Evolutionary conservation across 2,113 vertebrate species (phyloP).

Genomic region (Spea multiplicata): DNA sequence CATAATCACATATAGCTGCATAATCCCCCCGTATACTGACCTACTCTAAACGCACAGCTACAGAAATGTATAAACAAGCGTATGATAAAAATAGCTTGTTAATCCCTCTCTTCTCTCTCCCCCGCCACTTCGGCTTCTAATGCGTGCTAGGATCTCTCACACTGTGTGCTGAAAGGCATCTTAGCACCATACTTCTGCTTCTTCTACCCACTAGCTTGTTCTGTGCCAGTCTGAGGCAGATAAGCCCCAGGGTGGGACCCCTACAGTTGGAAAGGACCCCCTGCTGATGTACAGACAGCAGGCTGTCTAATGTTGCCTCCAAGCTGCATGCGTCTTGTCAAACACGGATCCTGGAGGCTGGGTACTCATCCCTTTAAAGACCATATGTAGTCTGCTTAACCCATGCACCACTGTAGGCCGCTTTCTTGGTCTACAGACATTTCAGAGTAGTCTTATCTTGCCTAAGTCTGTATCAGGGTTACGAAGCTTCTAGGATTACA

Average conservation of each 20-base stretch:
- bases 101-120: constrained; percentile 11
- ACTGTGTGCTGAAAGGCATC: constrained; percentile 13
- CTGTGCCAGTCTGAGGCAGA: background rate
- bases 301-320: no score
- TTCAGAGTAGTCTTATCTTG: no score
- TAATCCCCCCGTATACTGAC: constrained; percentile 23
- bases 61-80: constrained; percentile 19
- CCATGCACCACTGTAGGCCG: no score
- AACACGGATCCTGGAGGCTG: background rate
- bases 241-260: background rate
- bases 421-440: no score
- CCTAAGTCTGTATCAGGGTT: no score
- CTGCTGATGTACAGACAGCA: background rate
- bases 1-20: no score
- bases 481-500: no score
- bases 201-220: background rate
- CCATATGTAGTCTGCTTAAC: no score
- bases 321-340: background rate
- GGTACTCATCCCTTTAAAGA: constrained; percentile 5
- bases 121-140: background rate
- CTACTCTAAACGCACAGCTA: background rate
- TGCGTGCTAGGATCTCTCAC: background rate
- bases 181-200: background rate
- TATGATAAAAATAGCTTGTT: constrained; percentile 32
- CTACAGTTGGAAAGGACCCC: background rate